Evolutionary conservation across 2,888 invertebrate species (phyloP).

Genomic region (Baronia brevicornis): DNA sequence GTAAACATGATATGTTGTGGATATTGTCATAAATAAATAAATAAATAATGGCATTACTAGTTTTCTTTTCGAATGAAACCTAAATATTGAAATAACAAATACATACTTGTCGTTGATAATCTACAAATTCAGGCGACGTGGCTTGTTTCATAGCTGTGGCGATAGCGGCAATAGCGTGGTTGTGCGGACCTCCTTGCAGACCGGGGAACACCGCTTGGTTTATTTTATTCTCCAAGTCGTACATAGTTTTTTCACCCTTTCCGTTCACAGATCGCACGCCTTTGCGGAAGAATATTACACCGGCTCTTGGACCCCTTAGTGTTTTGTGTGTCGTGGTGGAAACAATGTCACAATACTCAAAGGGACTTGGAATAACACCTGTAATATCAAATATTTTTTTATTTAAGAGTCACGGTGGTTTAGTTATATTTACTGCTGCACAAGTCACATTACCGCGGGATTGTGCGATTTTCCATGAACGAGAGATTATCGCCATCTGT

Average conservation of each 20-base stretch:
- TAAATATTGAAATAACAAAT: not conserved
- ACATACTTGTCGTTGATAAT: conserved; percentile 87
- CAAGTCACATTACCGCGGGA: too few species aligned
- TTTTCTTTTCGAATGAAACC: too few species aligned
- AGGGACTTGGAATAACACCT: conserved; percentile 90
- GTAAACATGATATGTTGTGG: too few species aligned
- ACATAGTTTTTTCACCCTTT: conserved; percentile 88
- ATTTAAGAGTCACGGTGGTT: too few species aligned
- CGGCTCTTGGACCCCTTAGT: conserved; percentile 90
- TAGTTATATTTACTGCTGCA: too few species aligned
- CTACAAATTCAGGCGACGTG: conserved; percentile 84
- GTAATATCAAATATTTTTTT: conserved; percentile 18
- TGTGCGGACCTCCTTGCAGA: conserved; percentile 98
- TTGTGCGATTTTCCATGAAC: too few species aligned
- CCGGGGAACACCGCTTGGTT: conserved; percentile 95
- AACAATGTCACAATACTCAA: conserved; percentile 93
- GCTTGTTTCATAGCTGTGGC: conserved; percentile 96
- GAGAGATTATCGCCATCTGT: too few species aligned
- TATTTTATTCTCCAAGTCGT: conserved; percentile 91
- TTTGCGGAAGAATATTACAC: conserved; percentile 94
- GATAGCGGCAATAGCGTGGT: conserved; percentile 96
- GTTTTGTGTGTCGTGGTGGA: conserved; percentile 97
- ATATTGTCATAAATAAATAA: too few species aligned
- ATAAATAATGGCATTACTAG: not conserved
- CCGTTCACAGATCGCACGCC: conserved; percentile 86